Percentiles rank a stretch among this genome's conserved stretches.
Evolutionary conservation across 2,888 invertebrate genomes (phyloP).

Genomic region (Acronicta alni): DNA sequence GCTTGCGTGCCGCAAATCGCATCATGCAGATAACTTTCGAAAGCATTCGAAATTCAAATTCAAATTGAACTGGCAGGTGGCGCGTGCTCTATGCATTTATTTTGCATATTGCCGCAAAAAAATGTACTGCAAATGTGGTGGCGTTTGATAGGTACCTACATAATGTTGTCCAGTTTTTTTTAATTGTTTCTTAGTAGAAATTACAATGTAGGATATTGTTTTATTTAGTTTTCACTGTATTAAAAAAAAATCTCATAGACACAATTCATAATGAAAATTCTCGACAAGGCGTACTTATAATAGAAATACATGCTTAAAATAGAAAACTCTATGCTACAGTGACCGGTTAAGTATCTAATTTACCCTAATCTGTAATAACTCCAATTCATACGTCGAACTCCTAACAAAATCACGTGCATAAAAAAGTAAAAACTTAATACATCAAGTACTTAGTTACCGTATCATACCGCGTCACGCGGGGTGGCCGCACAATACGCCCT

Average conservation of each 20-base stretch:
- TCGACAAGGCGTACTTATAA: too few species aligned
- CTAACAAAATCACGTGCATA: constrained; percentile 40
- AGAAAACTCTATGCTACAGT: background rate
- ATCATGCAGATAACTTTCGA: constrained; percentile 68
- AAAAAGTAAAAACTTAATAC: constrained; percentile 39
- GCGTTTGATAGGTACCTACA: background rate
- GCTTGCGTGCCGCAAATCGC: constrained; percentile 67
- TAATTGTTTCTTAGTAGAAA: too few species aligned
- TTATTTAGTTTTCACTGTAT: too few species aligned
- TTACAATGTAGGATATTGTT: too few species aligned
- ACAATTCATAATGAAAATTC: background rate
- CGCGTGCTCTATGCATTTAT: constrained; percentile 61
- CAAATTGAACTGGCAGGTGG: constrained; percentile 63
- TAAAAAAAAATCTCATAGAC: too few species aligned
- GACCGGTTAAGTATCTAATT: constrained; percentile 10
- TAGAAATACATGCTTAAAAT: too few species aligned
- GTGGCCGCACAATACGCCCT: constrained; percentile 73
- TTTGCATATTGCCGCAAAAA: constrained; percentile 53
- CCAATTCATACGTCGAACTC: constrained; percentile 13
- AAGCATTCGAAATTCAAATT: constrained; percentile 72
- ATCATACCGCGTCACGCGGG: constrained; percentile 56
- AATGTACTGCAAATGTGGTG: constrained; percentile 7
- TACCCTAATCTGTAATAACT: constrained; percentile 18
- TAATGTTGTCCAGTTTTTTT: too few species aligned
- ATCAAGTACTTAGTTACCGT: constrained; percentile 48